A percentile compares a stretch with the other conserved stretches of the same genome.
Evolutionary conservation across 2,888 invertebrate species (phyloP).

Genomic region (Ectemnius cavifrons): DNA sequence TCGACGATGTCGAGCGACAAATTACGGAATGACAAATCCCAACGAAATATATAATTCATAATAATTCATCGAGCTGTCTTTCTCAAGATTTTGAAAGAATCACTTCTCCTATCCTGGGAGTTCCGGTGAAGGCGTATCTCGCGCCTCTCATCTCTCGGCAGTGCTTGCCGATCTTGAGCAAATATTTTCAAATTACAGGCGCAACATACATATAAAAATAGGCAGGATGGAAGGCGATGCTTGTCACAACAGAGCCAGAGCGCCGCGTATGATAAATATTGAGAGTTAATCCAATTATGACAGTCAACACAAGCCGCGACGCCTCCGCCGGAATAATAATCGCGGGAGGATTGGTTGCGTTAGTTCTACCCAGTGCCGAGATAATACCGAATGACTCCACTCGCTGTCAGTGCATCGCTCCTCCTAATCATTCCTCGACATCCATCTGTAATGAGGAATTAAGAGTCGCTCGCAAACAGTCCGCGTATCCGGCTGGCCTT

Average conservation of each 20-base stretch:
- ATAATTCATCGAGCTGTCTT: conserved; percentile 45
- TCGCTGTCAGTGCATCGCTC: too few species aligned
- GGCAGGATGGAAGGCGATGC: conserved; percentile 1
- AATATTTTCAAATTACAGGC: conserved; percentile 13
- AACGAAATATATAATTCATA: conserved; percentile 30
- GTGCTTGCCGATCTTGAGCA: background rate
- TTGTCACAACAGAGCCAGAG: conserved; percentile 7
- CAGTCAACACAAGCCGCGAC: conserved; percentile 2
- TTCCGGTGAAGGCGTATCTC: background rate
- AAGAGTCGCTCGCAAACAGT: too few species aligned
- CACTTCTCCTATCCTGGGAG: too few species aligned
- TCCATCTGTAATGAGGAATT: too few species aligned
- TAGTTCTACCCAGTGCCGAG: too few species aligned
- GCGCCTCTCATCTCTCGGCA: background rate
- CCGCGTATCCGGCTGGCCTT: background rate
- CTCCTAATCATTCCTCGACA: too few species aligned
- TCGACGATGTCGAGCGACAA: conserved; percentile 20
- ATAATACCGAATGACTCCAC: too few species aligned
- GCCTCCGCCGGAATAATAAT: background rate
- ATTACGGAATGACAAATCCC: conserved; percentile 27
- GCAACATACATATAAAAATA: conserved; percentile 12
- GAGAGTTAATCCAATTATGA: conserved; percentile 18
- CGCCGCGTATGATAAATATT: conserved; percentile 7
- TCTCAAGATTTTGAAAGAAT: too few species aligned
- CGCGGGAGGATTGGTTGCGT: too few species aligned